Conservation (phyloP, 2,113 vertebrate genomes). For the Ctenodactylus gundi region DNA sequence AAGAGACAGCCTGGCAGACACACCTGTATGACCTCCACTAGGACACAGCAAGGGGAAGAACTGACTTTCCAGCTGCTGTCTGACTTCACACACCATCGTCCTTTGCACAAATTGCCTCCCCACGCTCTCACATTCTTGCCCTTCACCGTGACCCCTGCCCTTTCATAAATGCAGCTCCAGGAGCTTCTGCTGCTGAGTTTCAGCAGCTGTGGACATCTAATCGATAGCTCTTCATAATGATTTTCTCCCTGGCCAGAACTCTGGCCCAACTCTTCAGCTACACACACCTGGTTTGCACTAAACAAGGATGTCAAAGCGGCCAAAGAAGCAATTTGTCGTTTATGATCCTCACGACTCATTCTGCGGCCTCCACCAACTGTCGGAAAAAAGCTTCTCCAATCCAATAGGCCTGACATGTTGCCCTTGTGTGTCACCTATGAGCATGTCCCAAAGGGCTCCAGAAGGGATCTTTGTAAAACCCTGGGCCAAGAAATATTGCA, state of each 20-base stretch:
- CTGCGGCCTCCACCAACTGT: neutral
- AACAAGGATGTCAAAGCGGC: neutral
- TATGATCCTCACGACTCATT: conserved; percentile 7
- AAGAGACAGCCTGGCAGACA: neutral
- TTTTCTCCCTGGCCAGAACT: conserved; percentile 26
- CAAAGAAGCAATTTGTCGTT: neutral
- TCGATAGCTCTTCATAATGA: conserved; percentile 57
- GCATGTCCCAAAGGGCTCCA: neutral
- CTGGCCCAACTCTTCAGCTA: neutral
- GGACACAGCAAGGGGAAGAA: neutral
- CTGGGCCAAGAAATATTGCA: fast-evolving
- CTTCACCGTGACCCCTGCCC: conserved; percentile 44
- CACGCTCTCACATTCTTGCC: neutral
- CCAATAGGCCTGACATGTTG: fast-evolving
- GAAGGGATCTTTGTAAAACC: neutral
- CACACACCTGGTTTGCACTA: neutral
- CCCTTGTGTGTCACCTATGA: neutral
- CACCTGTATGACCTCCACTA: fast-evolving
- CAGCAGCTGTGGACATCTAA: conserved; percentile 55
- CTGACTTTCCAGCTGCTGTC: fast-evolving
- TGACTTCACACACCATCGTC: neutral
- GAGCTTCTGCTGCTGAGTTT: neutral
- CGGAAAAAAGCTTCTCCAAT: neutral
- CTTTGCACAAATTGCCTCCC: neutral
- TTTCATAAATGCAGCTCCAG: conserved; percentile 50